These are phyloP conservation scores for Aulostomus chinensis DNA, from an alignment of 2,797 vertebrate species.

Conservation along the genomic window DNA sequence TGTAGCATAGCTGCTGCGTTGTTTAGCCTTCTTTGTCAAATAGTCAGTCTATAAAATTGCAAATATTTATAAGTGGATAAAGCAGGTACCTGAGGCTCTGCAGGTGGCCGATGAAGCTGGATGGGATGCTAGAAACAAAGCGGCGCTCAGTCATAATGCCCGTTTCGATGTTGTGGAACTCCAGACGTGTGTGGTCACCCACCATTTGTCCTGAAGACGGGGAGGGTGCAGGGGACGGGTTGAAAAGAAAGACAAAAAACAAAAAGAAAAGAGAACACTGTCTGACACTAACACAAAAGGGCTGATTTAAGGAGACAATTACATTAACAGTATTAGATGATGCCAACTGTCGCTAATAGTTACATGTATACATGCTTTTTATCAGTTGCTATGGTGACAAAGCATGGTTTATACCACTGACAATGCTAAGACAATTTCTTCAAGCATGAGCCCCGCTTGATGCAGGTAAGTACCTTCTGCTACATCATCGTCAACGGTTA, in stretches of 20 bases:
- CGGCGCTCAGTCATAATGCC: conserved; percentile 97
- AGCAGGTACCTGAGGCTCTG: conserved; percentile 92
- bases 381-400: conserved; percentile 18
- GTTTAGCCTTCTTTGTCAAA: no score
- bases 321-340: conserved; percentile 64
- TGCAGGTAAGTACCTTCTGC: conserved; percentile 90
- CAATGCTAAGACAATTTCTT: conserved; percentile 43
- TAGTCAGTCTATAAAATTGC: no score
- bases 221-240: conserved; percentile 75
- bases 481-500: conserved; percentile 97
- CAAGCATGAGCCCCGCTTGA: conserved; percentile 48
- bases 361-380: conserved; percentile 12
- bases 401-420: conserved; percentile 26
- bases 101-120: conserved; percentile 97
- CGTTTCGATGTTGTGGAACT: conserved; percentile 98
- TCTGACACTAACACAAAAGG: conserved; percentile 80
- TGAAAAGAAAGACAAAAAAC: conserved; percentile 79
- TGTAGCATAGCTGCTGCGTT: no score
- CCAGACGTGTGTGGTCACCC: conserved; percentile 96
- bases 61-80: no score
- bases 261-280: conserved; percentile 75
- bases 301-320: conserved; percentile 75
- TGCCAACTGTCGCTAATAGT: conserved; percentile 32
- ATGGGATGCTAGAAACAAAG: conserved; percentile 93
- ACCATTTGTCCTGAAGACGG: conserved; percentile 93